Evolutionary conservation across 2,797 vertebrate genomes (phyloP).

Genomic region (Caiman crocodilus): DNA sequence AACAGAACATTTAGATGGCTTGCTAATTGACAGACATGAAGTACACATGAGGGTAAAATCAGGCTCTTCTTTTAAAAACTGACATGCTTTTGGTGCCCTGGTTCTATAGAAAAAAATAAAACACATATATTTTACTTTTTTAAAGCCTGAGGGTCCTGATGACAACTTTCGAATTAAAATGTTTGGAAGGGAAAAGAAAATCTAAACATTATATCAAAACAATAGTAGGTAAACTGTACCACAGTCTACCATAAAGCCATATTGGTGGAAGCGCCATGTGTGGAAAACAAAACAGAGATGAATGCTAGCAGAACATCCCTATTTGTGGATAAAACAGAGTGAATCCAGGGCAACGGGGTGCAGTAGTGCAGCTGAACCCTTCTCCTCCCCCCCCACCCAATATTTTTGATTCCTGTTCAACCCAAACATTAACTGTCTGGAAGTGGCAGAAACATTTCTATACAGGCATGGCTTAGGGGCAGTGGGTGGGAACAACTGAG

Average conservation of each 20-base stretch:
- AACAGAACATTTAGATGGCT: neutral
- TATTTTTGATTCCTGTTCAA: too few relatives aligned
- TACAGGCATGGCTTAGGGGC: too few relatives aligned
- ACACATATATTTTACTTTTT: neutral
- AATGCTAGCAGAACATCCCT: neutral
- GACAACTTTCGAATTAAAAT: neutral
- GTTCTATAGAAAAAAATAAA: neutral
- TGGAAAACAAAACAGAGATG: neutral
- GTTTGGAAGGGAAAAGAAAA: neutral
- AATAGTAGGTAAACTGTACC: neutral
- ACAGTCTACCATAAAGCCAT: neutral
- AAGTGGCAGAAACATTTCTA: too few relatives aligned
- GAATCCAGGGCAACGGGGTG: too few relatives aligned
- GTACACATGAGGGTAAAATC: neutral
- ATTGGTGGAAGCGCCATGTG: neutral
- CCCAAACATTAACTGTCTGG: too few relatives aligned
- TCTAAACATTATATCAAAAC: neutral
- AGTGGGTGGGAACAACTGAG: too few relatives aligned
- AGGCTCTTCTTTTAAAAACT: neutral
- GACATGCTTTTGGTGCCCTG: neutral
- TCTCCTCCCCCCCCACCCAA: too few relatives aligned
- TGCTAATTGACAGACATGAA: neutral
- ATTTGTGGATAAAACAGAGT: neutral
- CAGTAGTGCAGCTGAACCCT: too few relatives aligned
- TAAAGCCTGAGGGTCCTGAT: neutral